A percentile compares a stretch with the other conserved stretches of the same genome.
These are phyloP conservation scores for Prionace glauca DNA, from an alignment of 2,797 vertebrate genomes.

Conservation along the genomic window DNA sequence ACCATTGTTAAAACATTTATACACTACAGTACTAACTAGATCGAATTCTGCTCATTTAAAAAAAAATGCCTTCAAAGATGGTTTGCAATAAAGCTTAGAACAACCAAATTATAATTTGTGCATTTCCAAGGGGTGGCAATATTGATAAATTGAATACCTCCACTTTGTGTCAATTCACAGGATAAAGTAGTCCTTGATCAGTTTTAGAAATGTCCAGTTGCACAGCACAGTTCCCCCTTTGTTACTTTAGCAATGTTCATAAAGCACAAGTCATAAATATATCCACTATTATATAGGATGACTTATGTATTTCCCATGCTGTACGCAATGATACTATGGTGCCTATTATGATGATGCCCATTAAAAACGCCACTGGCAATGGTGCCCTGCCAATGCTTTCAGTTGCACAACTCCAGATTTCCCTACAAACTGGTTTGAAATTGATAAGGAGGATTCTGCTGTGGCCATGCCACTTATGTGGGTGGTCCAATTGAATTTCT, in stretches of 20 bases:
- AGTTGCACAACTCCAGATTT: not conserved
- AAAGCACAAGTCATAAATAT: not conserved
- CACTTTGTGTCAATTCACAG: not conserved
- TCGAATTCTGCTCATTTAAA: not conserved
- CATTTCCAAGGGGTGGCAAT: not conserved
- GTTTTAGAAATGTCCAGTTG: not conserved
- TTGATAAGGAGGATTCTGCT: not conserved
- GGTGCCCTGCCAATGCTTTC: not conserved
- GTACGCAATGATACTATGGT: not conserved
- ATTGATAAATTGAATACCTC: not conserved
- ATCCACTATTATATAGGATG: not conserved
- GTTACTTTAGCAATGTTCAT: not conserved
- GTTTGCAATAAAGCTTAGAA: not conserved
- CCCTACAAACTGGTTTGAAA: not conserved
- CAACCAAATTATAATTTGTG: not conserved
- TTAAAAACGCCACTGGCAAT: not conserved
- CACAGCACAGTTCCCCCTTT: not conserved
- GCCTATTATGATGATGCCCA: not conserved
- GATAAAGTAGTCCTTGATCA: not conserved
- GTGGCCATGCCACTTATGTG: not conserved
- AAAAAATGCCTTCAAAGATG: not conserved
- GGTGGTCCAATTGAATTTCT: not conserved
- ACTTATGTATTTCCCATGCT: not conserved
- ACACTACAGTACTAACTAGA: not conserved
- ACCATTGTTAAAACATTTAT: constrained; percentile 17